Base-by-base conservation (phyloP, 2,113 vertebrate species). In the Rhipidura dahli region DNA sequence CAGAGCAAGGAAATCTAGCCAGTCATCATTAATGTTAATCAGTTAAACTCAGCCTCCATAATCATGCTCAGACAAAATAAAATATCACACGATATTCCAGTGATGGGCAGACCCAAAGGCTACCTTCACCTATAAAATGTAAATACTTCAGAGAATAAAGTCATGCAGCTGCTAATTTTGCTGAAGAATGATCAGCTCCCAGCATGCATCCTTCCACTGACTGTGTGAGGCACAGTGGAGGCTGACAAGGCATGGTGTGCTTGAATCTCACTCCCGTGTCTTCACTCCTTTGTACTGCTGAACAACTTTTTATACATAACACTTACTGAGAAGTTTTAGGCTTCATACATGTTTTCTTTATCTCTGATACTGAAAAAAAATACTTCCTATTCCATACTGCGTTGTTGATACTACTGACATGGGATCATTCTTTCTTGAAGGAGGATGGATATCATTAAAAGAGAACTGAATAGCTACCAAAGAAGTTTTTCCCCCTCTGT, bases 401-500 rank as follows among this genome's bases (percentile, higher is more conserved):
- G 3, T 37, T 39, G 5, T 13, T 89, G 28, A 50, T 78, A 39
- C 4, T 42, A 27, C 6, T 0, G 3, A 28, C 10, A 24, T 7
- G 30, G 12, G 31, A 64, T 23, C 2, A 4, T 18, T 66, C n/a
- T 39, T 39, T 54, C 30, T 71, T 84, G 56, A 75, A 64, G 11
- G 24, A 49, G 8, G 6, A 33, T 31, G 5, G 39, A 57, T 85
- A 57, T 14, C 89, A 53, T 30, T 66, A 27, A 78, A 66, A 65
- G 19, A 69, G 2, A 76, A 27, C 5, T 63, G 27, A 92, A 66
- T 19, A 80, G 2, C 13, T 69, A 13, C 3, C 7, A 17, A 54
- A 35, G 3, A 75, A 22, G 0, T 11, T n/a, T 26, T n/a, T 51
- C 2, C 5, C 5, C 1, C 11, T 2, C 4, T 40, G 9, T 18